These are phyloP conservation scores for Lepus americanus DNA, from an alignment of 2,113 vertebrate species.

Conservation along the genomic window DNA sequence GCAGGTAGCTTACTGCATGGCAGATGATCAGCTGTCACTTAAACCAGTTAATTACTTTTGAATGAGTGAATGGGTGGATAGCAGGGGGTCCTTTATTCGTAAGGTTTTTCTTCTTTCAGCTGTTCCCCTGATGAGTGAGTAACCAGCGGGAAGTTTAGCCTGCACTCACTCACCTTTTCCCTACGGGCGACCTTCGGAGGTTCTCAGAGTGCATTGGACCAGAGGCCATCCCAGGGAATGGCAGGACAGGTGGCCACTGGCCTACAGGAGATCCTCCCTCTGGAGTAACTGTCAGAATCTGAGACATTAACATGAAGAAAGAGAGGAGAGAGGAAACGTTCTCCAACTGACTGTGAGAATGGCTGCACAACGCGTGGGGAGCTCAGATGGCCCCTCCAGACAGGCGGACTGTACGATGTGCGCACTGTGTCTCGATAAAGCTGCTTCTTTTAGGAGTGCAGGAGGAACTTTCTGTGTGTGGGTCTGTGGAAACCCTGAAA, in stretches of 20 bases:
- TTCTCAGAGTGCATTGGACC: not conserved
- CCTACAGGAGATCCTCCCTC: not conserved
- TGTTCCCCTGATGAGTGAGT: not conserved
- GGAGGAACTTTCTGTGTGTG: not conserved
- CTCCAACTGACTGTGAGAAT: not conserved
- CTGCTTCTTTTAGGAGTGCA: not conserved
- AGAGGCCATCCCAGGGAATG: not conserved
- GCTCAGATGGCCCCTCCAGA: not conserved
- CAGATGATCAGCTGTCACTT: not conserved
- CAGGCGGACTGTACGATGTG: not conserved
- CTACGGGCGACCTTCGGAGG: not conserved
- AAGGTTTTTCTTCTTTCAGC: not conserved
- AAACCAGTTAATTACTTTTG: not conserved
- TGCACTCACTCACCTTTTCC: not conserved
- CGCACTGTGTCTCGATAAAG: not conserved
- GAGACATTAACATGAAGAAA: not conserved
- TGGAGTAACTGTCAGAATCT: not conserved
- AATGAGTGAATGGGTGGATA: not conserved
- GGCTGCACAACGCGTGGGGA: not conserved
- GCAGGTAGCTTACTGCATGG: not conserved
- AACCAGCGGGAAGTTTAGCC: not conserved
- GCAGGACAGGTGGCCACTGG: not conserved
- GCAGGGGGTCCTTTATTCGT: not conserved
- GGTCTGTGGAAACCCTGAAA: not conserved
- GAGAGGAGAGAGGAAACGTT: not conserved